Evolutionary conservation across 2,888 invertebrate species (phyloP), one percentile per base, ranked within the genome.

Genomic region (Nasonia oneida): DNA sequence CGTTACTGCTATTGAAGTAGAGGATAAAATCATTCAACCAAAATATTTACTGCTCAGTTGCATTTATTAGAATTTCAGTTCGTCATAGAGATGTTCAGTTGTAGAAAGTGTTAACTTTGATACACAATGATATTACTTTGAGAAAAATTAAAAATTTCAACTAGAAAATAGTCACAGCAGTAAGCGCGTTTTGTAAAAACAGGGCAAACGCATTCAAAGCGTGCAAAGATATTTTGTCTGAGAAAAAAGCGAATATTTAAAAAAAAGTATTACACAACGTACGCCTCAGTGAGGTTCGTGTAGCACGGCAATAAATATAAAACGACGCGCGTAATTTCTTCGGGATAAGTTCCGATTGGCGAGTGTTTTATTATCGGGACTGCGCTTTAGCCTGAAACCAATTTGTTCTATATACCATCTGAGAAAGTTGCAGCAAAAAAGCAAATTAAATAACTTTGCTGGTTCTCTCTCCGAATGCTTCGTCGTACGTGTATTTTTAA

Each of bases 251-350:
- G 76, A 71, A 76, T 71, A 83, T 75, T 75, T 29, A 78, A 71
- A 75, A 84, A 71, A 85, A 87, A 77, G 82, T 86, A 86, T 84
- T 86, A 77, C 71, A 77, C 83, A 77, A 71, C 76, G 71, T 86
- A 81, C 84, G 77, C 81, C 83, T 86, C 86, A 42, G 33, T 37
- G 86, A 86, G 83, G 84, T 81, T 86, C 86, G 84, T 86, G 84
- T 86, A 86, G 81, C 86, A 86, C 86, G 86, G 86, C 86, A 86
- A 86, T 86, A 86, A 84, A 78, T 78, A n/a, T 70, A 33, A 82
- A 79, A 70, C 67, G 4, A 47, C 29, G 53, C 80, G 81, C 74
- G 81, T 39, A 73, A 70, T 86, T 86, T 79, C 53, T 86, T 86
- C 76, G 79, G 83, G 77, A 84, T 83, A 71, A 74, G 86, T 83